Conservation (phyloP, 2,888 invertebrate genomes). For the Ctenicera cuprea region DNA sequence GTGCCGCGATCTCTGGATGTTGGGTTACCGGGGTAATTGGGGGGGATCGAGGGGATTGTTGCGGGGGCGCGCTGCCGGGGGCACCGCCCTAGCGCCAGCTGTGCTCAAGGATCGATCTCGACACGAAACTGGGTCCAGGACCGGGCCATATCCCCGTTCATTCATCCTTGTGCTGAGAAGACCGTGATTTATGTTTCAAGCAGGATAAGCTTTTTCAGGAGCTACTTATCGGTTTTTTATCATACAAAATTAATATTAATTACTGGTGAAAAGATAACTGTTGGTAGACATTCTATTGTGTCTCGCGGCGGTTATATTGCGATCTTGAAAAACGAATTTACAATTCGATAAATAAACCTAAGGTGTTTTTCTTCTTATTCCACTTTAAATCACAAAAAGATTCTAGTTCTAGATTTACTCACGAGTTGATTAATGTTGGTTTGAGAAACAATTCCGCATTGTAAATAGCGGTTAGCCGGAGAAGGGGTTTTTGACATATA, state of each 20-base stretch:
- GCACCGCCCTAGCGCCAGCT: slow-evolving; percentile 71
- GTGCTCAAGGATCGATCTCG: slow-evolving; percentile 69
- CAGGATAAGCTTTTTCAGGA: slow-evolving; percentile 48
- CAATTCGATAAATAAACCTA: slow-evolving; percentile 1
- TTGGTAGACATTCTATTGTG: background rate
- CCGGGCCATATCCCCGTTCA: slow-evolving; percentile 61
- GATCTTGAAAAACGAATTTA: background rate
- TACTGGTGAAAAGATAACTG: background rate
- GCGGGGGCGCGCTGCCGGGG: slow-evolving; percentile 63
- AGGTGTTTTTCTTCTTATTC: slow-evolving; percentile 10
- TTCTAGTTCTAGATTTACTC: background rate
- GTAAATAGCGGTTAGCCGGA: no score
- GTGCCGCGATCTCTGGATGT: slow-evolving; percentile 50
- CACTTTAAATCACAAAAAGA: slow-evolving; percentile 6
- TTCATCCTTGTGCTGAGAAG: slow-evolving; percentile 57
- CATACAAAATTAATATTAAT: slow-evolving; percentile 46
- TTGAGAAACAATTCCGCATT: background rate
- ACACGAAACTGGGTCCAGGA: slow-evolving; percentile 68
- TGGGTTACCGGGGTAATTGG: slow-evolving; percentile 45
- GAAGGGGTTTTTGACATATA: no score
- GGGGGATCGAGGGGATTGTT: slow-evolving; percentile 51
- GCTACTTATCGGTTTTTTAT: slow-evolving; percentile 46
- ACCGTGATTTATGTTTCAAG: slow-evolving; percentile 50
- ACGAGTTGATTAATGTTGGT: slow-evolving; percentile 7
- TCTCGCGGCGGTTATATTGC: background rate